Evolutionary conservation across 2,113 vertebrate species (phyloP).

Genomic region (Chaenogobius annularis): DNA sequence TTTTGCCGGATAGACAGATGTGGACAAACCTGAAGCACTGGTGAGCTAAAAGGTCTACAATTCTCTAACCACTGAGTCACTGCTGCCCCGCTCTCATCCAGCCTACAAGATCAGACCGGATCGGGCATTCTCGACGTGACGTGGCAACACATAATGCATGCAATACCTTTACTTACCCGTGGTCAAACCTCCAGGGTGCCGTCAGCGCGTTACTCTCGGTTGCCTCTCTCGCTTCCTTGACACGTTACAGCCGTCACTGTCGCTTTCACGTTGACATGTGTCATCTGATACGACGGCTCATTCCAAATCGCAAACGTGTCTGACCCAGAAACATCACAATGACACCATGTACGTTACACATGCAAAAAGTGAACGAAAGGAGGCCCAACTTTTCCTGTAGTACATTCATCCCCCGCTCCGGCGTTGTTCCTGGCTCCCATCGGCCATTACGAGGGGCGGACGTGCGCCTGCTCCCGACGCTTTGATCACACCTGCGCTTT

Average conservation of each 20-base stretch:
- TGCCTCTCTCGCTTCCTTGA: neutral
- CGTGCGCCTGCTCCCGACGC: slow-evolving; percentile 16
- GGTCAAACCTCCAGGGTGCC: neutral
- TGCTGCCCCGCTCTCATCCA: no score
- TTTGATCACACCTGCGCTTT: slow-evolving; percentile 46
- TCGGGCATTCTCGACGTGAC: no score
- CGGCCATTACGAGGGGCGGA: neutral
- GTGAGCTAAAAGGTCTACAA: no score
- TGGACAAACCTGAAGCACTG: no score
- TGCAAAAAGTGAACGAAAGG: neutral
- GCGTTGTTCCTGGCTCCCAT: slow-evolving; percentile 34
- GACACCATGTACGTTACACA: neutral
- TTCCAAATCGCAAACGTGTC: neutral
- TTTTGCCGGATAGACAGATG: no score
- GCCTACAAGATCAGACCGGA: no score
- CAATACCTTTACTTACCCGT: neutral
- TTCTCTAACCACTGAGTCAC: no score
- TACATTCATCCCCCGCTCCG: slow-evolving; percentile 33
- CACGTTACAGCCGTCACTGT: slow-evolving; percentile 3
- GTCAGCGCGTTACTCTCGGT: neutral
- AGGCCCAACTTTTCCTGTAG: neutral
- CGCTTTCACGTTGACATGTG: neutral
- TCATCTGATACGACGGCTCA: neutral
- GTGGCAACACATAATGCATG: neutral
- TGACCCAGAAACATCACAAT: slow-evolving; percentile 3